Evolutionary conservation across 1,140 invertebrate genomes (phyloP).

Genomic region (Brachystomella parvula): DNA sequence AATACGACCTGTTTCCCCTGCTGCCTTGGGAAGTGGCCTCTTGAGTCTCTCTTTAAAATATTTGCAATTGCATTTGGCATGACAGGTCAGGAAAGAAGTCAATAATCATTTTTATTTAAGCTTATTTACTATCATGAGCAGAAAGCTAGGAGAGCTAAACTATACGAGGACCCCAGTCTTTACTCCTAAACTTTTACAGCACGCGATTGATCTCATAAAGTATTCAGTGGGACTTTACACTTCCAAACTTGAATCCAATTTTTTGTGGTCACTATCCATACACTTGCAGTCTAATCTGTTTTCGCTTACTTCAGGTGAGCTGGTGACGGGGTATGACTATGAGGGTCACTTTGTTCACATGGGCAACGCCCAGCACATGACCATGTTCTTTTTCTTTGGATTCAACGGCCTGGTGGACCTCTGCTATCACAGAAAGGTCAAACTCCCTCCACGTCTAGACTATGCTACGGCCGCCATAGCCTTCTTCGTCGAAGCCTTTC

Average conservation of each 20-base stretch:
- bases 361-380: conserved; percentile 48
- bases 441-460: conserved; percentile 44
- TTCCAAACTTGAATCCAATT: too few species aligned
- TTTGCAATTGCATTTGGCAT: conserved; percentile 43
- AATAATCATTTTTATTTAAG: conserved; percentile 9
- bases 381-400: conserved; percentile 51
- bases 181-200: too few species aligned
- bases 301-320: conserved; percentile 38
- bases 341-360: conserved; percentile 43
- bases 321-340: conserved; percentile 43
- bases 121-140: not conserved
- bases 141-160: too few species aligned
- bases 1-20: conserved; percentile 42
- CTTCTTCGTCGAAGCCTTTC: conserved; percentile 45
- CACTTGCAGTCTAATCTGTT: too few species aligned
- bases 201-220: too few species aligned
- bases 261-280: too few species aligned
- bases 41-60: conserved; percentile 46
- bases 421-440: conserved; percentile 41
- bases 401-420: conserved; percentile 46
- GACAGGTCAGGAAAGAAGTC: conserved; percentile 27
- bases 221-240: too few species aligned
- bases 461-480: conserved; percentile 44
- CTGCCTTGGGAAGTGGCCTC: conserved; percentile 40
- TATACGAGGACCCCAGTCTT: too few species aligned